Evolutionary conservation across 1,140 invertebrate genomes (phyloP).

Genomic region (Pachypeltis micranthus): DNA sequence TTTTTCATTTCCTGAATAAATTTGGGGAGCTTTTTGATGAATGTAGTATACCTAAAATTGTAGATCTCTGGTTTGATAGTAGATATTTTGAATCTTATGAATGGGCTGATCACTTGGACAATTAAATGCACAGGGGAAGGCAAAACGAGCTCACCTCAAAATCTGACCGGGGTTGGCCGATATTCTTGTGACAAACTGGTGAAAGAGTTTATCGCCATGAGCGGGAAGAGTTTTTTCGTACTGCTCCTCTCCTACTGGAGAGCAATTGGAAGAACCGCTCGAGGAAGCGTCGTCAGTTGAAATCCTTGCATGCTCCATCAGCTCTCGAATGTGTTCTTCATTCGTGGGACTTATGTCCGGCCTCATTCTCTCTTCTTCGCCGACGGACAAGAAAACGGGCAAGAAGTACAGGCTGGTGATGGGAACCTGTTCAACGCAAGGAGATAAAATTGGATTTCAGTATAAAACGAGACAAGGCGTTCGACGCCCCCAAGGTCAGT

Average conservation of each 20-base stretch:
- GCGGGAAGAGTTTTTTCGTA: constrained; percentile 65
- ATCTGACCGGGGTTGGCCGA: constrained; percentile 67
- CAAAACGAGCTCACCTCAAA: constrained; percentile 48
- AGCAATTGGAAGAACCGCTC: constrained; percentile 26
- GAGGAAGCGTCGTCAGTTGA: background rate
- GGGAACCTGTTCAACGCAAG: constrained; percentile 19
- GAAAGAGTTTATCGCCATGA: constrained; percentile 70
- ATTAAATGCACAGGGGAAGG: background rate
- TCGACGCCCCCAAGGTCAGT: too few species aligned
- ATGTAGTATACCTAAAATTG: too few species aligned
- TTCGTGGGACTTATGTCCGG: constrained; percentile 19
- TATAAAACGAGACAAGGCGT: constrained; percentile 6
- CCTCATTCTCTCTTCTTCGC: constrained; percentile 38
- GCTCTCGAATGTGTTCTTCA: constrained; percentile 46
- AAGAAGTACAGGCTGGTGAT: constrained; percentile 33
- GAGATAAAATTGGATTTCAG: background rate
- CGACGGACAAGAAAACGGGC: constrained; percentile 47
- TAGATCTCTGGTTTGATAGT: too few species aligned
- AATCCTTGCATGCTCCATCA: constrained; percentile 42
- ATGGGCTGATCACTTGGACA: too few species aligned
- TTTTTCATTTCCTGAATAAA: too few species aligned
- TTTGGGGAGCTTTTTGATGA: too few species aligned
- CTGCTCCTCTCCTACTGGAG: constrained; percentile 40
- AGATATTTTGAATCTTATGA: too few species aligned
- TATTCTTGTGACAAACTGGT: constrained; percentile 60